Evolutionary conservation across 2,113 vertebrate genomes (phyloP), one percentile per base, ranked within the genome.

Genomic region (Saimiri boliviensis): DNA sequence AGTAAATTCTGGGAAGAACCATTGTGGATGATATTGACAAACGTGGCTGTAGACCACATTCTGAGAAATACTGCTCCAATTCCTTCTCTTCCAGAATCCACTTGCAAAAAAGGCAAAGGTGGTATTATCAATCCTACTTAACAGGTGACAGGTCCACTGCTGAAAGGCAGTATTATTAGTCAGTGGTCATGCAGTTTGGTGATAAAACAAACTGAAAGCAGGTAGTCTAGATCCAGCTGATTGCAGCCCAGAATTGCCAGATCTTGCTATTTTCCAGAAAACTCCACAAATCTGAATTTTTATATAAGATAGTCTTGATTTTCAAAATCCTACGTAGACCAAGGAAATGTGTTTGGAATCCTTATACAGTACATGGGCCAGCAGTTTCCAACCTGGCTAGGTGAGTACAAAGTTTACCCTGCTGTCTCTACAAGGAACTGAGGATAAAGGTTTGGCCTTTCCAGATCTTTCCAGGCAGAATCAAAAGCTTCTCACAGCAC

Each of bases 211-310:
- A 89, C 30, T 54, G n/a, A 89, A 94, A 32, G 37, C 37, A 76
- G 37, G 74, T 63, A 37, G 35, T 93, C 49, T 42, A 58, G 25
- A 93, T 82, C 19, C 25, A 42, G 40, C 54, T 76, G 30, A 10
- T 12, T 71, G 63, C 32, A 73, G 37, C 23, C 32, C 71, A 80
- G 54, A 79, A 85, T 32, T 84, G 40, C 47, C 88, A 89, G 45
- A 56, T 66, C n/a, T 40, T 73, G 5, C 77, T 19, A 84, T 85
- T 91, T 94, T 89, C 80, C 88, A 81, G 71, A 80, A 92, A 96
- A 94, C 79, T 63, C 35, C 54, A 68, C 45, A 56, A 87, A 71
- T 88, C 83, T 49, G 30, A 77, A 81, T 70, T 58, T 80, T 85
- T 52, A n/a, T 35, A 16, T 68, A 73, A 73, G 30, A 45, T 60